Conservation (phyloP, 2,797 vertebrate species). For the Oreochromis mossambicus region DNA sequence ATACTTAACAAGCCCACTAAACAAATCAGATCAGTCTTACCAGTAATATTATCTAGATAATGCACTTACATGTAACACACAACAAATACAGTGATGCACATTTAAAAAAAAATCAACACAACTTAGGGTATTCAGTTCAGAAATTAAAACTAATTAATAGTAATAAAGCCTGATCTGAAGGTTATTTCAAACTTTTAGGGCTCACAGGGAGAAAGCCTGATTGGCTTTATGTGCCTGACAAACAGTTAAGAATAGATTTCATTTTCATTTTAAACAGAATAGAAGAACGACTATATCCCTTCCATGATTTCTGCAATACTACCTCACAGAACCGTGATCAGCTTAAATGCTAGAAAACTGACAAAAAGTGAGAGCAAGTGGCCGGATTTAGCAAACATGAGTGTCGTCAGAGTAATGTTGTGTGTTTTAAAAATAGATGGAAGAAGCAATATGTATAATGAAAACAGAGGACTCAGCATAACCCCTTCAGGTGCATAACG, state of each 20-base stretch:
- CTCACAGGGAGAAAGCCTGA: neutral
- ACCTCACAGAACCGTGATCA: neutral
- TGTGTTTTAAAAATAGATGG: neutral
- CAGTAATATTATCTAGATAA: neutral
- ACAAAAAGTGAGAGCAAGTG: neutral
- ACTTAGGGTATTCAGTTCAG: neutral
- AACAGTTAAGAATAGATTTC: neutral
- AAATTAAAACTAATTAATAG: neutral
- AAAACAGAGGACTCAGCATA: neutral
- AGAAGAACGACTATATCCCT: neutral
- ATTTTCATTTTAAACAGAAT: neutral
- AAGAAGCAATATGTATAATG: neutral
- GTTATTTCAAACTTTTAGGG: neutral
- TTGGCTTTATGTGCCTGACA: neutral
- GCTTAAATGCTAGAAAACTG: neutral
- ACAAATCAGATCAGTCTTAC: neutral
- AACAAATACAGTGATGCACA: neutral
- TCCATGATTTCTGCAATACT: neutral
- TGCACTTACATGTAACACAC: neutral
- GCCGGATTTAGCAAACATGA: accelerated
- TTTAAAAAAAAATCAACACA: accelerated
- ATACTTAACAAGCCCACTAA: neutral
- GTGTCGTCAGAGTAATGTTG: neutral
- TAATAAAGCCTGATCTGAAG: neutral
- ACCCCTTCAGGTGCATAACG: neutral